Conservation (phyloP, 2,888 invertebrate genomes). For the Herminia tarsipennalis region DNA sequence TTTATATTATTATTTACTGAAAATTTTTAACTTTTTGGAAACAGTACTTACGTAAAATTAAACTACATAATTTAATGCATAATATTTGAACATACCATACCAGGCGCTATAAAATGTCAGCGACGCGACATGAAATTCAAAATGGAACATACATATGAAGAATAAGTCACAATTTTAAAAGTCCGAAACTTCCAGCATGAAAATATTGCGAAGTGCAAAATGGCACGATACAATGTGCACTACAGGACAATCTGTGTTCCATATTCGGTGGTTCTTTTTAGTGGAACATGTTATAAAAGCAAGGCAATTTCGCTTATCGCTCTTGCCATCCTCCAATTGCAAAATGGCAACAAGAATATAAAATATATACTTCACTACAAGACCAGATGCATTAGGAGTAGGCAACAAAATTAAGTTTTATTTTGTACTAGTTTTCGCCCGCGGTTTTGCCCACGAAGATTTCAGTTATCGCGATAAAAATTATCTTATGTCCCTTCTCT, state of each 20-base stretch:
- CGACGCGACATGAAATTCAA: neutral
- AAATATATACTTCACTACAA: slow-evolving; percentile 40
- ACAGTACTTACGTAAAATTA: too few relatives aligned
- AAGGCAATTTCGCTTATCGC: slow-evolving; percentile 55
- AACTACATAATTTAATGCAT: too few relatives aligned
- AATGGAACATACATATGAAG: slow-evolving; percentile 30
- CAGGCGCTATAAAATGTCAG: neutral
- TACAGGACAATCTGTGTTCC: slow-evolving; percentile 40
- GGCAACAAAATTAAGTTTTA: too few relatives aligned
- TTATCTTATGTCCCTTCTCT: too few relatives aligned
- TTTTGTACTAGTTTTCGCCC: too few relatives aligned
- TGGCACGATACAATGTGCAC: slow-evolving; percentile 20
- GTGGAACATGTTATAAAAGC: slow-evolving; percentile 46
- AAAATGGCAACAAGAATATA: slow-evolving; percentile 48
- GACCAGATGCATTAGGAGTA: slow-evolving; percentile 30
- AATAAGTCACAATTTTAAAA: slow-evolving; percentile 32
- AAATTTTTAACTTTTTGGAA: too few relatives aligned
- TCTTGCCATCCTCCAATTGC: slow-evolving; percentile 42
- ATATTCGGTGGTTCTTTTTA: slow-evolving; percentile 47
- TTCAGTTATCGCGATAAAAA: too few relatives aligned
- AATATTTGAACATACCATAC: too few relatives aligned
- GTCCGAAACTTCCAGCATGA: slow-evolving; percentile 25
- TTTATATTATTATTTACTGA: too few relatives aligned
- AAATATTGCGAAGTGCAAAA: slow-evolving; percentile 40
- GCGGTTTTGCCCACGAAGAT: too few relatives aligned